These are phyloP conservation scores for Yoshiicerus persimilis DNA, from an alignment of 1,140 invertebrate species.

Conservation along the genomic window DNA sequence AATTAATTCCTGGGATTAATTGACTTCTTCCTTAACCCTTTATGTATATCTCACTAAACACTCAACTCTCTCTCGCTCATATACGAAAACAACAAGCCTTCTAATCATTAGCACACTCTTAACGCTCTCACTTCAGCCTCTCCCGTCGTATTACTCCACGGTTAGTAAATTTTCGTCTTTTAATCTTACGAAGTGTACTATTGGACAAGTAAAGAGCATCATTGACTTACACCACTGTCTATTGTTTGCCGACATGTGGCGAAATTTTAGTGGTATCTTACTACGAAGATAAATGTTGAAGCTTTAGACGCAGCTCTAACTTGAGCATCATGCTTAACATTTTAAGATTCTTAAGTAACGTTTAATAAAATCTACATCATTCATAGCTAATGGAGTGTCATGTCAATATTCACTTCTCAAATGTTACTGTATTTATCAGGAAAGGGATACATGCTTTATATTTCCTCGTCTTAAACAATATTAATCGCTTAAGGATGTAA, in stretches of 20 bases:
- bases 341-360: neutral
- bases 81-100: neutral
- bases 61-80: neutral
- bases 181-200: neutral
- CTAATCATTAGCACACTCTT: neutral
- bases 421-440: neutral
- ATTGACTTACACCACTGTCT: neutral
- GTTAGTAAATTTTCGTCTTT: neutral
- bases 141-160: neutral
- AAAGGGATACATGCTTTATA: too few species aligned
- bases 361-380: slow-evolving; percentile 1
- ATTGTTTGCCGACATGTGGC: neutral
- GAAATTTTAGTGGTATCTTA: neutral
- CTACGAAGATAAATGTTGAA: neutral
- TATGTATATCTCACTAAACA: neutral
- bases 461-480: too few species aligned
- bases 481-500: too few species aligned
- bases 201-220: too few species aligned
- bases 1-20: slow-evolving; percentile 14
- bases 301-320: neutral
- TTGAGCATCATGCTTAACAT: neutral
- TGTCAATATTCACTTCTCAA: neutral
- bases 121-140: neutral
- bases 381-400: neutral
- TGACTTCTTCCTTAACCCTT: neutral